Conservation (phyloP, 37 sponge, comb jelly and placozoan genomes). For the Cliona cf. orientalis region DNA sequence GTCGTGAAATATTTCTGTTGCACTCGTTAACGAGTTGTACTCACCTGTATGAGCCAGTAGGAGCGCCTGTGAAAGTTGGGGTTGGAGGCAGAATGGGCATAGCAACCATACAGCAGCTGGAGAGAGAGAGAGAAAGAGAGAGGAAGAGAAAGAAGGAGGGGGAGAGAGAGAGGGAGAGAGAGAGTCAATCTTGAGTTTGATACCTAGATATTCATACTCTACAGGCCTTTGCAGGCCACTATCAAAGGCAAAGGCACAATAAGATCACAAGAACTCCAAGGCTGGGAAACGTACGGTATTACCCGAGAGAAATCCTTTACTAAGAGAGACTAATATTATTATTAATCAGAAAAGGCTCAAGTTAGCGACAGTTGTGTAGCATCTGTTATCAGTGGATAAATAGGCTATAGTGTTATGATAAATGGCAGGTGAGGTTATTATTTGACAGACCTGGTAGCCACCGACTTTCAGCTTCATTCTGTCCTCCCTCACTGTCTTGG, state of each 20-base stretch:
- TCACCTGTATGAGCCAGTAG: constrained; percentile 64
- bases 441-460: constrained; percentile 37
- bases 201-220: too few species aligned
- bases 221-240: too few species aligned
- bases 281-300: too few species aligned
- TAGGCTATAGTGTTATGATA: not conserved
- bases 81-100: constrained; percentile 53
- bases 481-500: constrained; percentile 49
- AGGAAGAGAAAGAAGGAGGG: not conserved
- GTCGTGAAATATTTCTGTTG: too few species aligned
- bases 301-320: too few species aligned
- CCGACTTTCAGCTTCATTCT: constrained; percentile 64
- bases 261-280: too few species aligned
- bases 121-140: not conserved
- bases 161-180: not conserved
- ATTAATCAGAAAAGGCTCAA: not conserved
- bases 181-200: too few species aligned
- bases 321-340: not conserved
- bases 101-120: constrained; percentile 65
- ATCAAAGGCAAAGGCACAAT: not conserved
- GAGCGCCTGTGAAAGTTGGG: constrained; percentile 49
- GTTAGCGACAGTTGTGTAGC: too few species aligned
- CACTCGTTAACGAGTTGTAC: not conserved
- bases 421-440: not conserved
- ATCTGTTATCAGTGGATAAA: not conserved